These are phyloP conservation scores for Microplitis manilae DNA, from an alignment of 2,888 invertebrate species.

Conservation along the genomic window DNA sequence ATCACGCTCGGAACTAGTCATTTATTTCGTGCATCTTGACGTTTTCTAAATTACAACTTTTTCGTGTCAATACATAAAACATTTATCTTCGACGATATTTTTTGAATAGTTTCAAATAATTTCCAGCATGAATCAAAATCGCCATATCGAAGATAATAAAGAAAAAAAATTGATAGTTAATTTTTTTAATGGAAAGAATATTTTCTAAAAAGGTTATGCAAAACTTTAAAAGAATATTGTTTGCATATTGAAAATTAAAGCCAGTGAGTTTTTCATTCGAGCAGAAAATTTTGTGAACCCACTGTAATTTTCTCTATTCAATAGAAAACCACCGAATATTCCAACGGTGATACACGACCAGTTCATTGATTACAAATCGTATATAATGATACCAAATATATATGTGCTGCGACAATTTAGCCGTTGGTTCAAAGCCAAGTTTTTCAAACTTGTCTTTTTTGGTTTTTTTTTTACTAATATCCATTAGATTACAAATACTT, in stretches of 20 bases:
- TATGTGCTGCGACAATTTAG: background rate
- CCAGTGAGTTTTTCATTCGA: background rate
- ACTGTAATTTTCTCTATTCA: background rate
- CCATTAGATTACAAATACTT: background rate
- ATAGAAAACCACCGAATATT: background rate
- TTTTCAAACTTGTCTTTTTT: background rate
- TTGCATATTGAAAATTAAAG: background rate
- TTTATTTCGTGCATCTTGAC: background rate
- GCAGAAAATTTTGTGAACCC: background rate
- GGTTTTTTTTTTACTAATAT: background rate
- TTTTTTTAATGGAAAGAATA: background rate
- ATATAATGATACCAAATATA: background rate
- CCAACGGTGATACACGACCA: background rate
- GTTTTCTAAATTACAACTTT: background rate
- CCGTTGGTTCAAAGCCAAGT: slow-evolving; percentile 5
- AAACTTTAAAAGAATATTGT: background rate
- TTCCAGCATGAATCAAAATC: too few relatives aligned
- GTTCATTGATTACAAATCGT: background rate
- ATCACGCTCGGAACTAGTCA: background rate
- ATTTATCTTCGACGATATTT: background rate
- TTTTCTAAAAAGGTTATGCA: background rate
- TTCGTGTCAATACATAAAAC: background rate
- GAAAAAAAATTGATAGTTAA: background rate
- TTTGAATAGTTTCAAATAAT: background rate
- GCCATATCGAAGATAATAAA: too few relatives aligned